Base-by-base conservation (phyloP, 2,888 invertebrate genomes). In the Asteroscopus sphinx region DNA sequence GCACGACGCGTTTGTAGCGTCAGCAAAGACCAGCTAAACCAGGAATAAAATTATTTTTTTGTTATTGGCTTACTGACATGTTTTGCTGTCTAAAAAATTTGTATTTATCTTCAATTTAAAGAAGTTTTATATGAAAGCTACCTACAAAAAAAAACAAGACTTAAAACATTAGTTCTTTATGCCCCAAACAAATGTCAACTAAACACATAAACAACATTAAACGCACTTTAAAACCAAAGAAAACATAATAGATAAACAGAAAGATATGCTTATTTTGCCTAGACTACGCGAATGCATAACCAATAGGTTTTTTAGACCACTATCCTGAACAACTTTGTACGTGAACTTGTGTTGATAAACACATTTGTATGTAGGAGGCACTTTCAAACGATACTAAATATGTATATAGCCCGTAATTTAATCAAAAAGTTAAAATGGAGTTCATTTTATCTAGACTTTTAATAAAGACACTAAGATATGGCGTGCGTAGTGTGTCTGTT, bases 321-420 rank as follows among this genome's bases (percentile, higher is more conserved):
- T 11, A 12, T 2, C 12, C 44, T 13, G 6, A 17, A 12, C 35
- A 35, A 35, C 37, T 15, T 37, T 32, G 16, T 46, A 28, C 8
- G 16, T 36, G 41, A 30, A 49, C 35, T 9, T n/a, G 62, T 52
- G 53, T 55, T 68, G 68, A 77, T 76, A 70, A 66, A 65, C 68
- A 63, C 59, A 76, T 77, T 73, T 66, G 25, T 74, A 74, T 76
- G 72, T 69, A 73, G 49, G 44, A 67, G 64, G 6, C 13, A 36
- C 21, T 55, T 57, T 58, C 64, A 51, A 55, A 12, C 12, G 32
- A 41, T 30, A 53, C 42, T 63, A 40, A 49, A 57, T 62, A 68
- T 56, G 62, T 68, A 56, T 56, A 68, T 62, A 32, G 40, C 11
- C 25, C 12, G 48, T 67, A 68, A 67, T 67, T 68, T 47, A 67